Percentiles rank a stretch among this genome's conserved stretches.
These are phyloP conservation scores for Drosophila gunungcola DNA, from an alignment of 1,140 invertebrate species.

Conservation along the genomic window DNA sequence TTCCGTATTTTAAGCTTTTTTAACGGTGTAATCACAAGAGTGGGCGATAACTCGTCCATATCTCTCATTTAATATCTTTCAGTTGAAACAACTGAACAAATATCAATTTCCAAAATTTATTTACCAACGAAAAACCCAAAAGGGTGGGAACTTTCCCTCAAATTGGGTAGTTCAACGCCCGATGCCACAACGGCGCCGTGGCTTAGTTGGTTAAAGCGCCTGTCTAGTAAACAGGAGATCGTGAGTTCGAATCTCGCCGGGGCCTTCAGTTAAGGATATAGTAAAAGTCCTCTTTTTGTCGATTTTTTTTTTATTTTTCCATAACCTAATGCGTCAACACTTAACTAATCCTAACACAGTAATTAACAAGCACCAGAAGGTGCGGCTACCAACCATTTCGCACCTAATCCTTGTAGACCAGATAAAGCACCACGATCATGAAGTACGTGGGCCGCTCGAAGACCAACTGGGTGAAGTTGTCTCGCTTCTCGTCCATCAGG, in stretches of 20 bases:
- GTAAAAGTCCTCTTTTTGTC: not conserved
- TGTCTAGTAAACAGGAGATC: conserved; percentile 88
- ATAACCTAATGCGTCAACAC: conserved; percentile 10
- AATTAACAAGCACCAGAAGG: conserved; percentile 3
- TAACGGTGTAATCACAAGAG: not conserved
- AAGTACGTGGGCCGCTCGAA: conserved; percentile 80
- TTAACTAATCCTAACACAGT: conserved; percentile 34
- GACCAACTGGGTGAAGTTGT: conserved; percentile 79
- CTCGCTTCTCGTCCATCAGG: conserved; percentile 78
- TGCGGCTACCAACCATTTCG: not conserved
- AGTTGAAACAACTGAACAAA: conserved; percentile 45
- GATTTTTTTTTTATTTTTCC: conserved; percentile 4
- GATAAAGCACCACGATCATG: conserved; percentile 79
- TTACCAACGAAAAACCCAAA: not conserved
- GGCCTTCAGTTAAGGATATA: conserved; percentile 71
- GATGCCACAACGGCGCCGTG: conserved; percentile 85
- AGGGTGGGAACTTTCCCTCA: not conserved
- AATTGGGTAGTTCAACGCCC: conserved; percentile 20
- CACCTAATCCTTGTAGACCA: conserved; percentile 75
- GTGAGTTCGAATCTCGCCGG: conserved; percentile 87
- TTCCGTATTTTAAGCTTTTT: conserved; percentile 3
- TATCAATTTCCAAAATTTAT: conserved; percentile 44
- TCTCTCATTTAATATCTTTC: conserved; percentile 5
- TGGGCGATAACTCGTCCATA: not conserved
- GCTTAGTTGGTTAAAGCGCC: conserved; percentile 88